Evolutionary conservation across 1,140 invertebrate genomes (phyloP), one percentile per base, ranked within the genome.

Genomic region (Panagrolaimus sp.): DNA sequence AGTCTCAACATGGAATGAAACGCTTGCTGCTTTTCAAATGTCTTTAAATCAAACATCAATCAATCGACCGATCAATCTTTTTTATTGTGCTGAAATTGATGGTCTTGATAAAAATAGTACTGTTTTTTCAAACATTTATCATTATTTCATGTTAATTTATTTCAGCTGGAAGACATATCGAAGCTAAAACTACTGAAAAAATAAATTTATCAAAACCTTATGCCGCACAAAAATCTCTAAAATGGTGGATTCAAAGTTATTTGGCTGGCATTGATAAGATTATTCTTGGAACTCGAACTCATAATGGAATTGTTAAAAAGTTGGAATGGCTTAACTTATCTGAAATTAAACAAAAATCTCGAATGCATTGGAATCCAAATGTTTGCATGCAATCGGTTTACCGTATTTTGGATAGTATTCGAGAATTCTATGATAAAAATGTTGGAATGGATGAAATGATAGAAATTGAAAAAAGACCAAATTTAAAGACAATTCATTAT

Each of bases 31-130:
- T 28, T 58, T 58, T 14, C 21, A 21, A 12, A 28, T 58, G 21
- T n/a, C 21, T 2, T 28, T 58, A 26, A 21, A 21, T 12, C 21
- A 10, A 21, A 21, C 21, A 17, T 12, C 52, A 4, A 21, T 12
- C 28, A 28, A 58, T 21, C 4, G 10, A 17, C n/a, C 52, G 4
- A 21, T 58, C 12, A 58, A 58, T 21, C 52, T 58, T 12, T 28
- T 58, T 58, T 58, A 28, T 26, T 21, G 52, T 4, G 52, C 52
- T 58, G 52, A 58, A 58, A 58, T 58, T 58, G 52, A 58, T 21
- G 52, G 52, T 28, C 52, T 58, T 21, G 52, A 58, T 58, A 26
- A 21, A 17, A 4, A 28, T 21, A 58, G 52, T 9, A 26, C 17
- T 58, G 1, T 58, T 58, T 58, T 3, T 17, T 4, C 5, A 21